A percentile compares a stretch with the other conserved stretches of the same genome.
phyloP scores from a whole-genome alignment of 2,113 vertebrate species.

The Capreolus pygargus region DNA sequence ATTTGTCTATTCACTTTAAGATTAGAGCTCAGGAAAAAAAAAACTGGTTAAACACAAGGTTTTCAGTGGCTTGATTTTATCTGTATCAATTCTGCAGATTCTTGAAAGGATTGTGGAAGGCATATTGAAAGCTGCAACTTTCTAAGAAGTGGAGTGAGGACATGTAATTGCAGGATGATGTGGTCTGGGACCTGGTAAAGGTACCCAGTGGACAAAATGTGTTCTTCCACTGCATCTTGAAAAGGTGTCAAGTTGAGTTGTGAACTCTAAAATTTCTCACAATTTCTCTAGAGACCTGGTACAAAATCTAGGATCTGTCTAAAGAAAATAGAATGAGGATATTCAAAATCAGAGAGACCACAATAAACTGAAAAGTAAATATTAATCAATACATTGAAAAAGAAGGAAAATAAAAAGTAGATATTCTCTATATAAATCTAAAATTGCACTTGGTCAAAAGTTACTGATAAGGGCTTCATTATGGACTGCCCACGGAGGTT shows the following conservation, averaged over 20 bases:
- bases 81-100: neutral
- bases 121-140: neutral
- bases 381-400: neutral
- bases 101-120: neutral
- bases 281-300: neutral
- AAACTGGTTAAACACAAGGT: neutral
- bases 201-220: neutral
- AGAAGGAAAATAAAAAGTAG: neutral
- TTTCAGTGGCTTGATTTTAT: neutral
- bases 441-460: neutral
- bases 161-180: neutral
- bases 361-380: neutral
- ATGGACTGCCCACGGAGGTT: neutral
- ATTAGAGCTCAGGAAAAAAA: neutral
- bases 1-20: neutral
- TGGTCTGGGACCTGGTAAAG: neutral
- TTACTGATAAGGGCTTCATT: neutral
- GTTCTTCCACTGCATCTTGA: neutral
- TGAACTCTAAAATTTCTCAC: neutral
- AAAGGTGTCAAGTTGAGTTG: neutral
- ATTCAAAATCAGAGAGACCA: neutral
- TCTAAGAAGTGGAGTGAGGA: neutral
- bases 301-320: neutral
- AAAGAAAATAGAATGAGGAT: neutral
- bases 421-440: neutral